Conservation (phyloP, 2,888 invertebrate genomes). For the Dolomedes plantarius region DNA sequence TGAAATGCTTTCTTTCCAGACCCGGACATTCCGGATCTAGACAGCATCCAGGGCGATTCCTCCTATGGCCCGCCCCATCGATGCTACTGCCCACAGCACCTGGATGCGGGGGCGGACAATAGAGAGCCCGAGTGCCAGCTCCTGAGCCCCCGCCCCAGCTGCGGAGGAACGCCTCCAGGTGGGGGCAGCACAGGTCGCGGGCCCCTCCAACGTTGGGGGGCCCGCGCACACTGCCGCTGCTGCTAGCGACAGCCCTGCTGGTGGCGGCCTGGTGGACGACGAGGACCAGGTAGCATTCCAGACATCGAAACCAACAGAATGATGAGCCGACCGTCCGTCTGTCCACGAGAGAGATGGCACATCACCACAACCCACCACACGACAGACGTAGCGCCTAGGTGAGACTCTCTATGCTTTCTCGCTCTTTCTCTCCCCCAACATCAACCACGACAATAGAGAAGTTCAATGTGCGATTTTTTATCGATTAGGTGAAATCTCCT, state of each 20-base stretch:
- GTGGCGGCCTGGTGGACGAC: conserved; percentile 35
- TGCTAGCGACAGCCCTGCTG: conserved; percentile 24
- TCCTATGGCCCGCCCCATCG: conserved; percentile 58
- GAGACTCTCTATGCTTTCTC: no score
- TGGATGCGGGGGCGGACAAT: conserved; percentile 26
- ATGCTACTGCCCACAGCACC: conserved; percentile 66
- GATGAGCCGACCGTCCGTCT: conserved; percentile 39
- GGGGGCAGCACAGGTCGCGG: conserved; percentile 36
- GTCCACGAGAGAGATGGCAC: conserved; percentile 29
- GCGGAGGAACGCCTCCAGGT: conserved; percentile 54
- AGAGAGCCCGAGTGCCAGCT: conserved; percentile 51
- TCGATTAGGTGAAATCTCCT: no score
- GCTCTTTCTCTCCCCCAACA: neutral
- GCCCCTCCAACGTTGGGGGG: neutral
- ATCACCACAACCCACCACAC: conserved; percentile 37
- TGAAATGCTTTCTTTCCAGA: conserved; percentile 25
- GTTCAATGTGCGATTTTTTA: no score
- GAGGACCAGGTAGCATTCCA: conserved; percentile 68
- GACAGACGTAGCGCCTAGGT: conserved; percentile 48
- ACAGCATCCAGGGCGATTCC: conserved; percentile 39
- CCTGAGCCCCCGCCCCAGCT: conserved; percentile 51
- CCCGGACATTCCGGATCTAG: conserved; percentile 67
- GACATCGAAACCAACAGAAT: conserved; percentile 66
- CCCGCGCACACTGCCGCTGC: conserved; percentile 7
- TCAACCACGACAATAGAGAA: no score